Evolutionary conservation across 2,888 invertebrate species (phyloP).

Genomic region (Spodoptera exigua): DNA sequence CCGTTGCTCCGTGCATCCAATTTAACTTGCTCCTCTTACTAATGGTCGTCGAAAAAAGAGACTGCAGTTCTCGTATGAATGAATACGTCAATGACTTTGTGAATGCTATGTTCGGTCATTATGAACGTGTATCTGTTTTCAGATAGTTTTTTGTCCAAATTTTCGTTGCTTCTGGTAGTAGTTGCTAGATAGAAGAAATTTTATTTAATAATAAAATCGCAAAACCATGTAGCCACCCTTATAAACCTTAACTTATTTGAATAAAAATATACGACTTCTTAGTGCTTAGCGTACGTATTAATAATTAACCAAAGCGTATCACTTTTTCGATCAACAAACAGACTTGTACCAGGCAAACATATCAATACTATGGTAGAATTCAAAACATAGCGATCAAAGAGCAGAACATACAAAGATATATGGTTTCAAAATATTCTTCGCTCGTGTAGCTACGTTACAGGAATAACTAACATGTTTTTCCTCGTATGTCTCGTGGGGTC

Average conservation of each 20-base stretch:
- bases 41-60: constrained; percentile 20
- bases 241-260: too few relatives aligned
- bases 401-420: constrained; percentile 15
- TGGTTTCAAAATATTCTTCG: constrained; percentile 17
- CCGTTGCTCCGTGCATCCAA: constrained; percentile 51
- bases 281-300: too few relatives aligned
- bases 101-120: not conserved
- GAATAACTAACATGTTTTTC: constrained; percentile 24
- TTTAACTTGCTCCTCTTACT: constrained; percentile 55
- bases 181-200: too few relatives aligned
- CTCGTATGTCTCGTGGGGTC: constrained; percentile 13
- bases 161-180: too few relatives aligned
- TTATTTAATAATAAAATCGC: too few relatives aligned
- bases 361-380: not conserved
- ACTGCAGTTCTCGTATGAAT: not conserved
- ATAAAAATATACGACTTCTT: too few relatives aligned
- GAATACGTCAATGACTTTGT: not conserved
- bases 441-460: constrained; percentile 19
- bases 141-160: too few relatives aligned
- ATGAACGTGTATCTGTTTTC: too few relatives aligned
- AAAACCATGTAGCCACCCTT: too few relatives aligned
- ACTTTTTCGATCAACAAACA: too few relatives aligned
- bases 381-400: not conserved
- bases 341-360: too few relatives aligned
- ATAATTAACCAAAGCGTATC: too few relatives aligned